Conservation (phyloP, 2,888 invertebrate species). For the Suillia variegata region DNA sequence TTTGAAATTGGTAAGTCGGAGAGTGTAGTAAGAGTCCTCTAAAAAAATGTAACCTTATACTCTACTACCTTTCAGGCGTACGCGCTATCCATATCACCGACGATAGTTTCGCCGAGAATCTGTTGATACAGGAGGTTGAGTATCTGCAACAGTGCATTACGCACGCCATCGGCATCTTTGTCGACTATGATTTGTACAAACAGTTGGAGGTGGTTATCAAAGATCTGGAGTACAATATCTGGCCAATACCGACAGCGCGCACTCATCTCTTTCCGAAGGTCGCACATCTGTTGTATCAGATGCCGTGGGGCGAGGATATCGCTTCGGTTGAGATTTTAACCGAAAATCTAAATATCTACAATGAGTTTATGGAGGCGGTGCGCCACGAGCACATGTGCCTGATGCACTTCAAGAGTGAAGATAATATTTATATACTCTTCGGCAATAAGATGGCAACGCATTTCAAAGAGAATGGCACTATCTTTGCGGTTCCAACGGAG, state of each 20-base stretch:
- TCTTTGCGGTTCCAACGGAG: constrained; percentile 57
- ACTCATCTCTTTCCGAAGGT: constrained; percentile 53
- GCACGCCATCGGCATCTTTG: constrained; percentile 56
- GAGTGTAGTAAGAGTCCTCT: neutral
- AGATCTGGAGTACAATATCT: constrained; percentile 59
- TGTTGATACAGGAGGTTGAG: constrained; percentile 58
- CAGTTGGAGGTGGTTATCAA: constrained; percentile 46
- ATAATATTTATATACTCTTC: constrained; percentile 56
- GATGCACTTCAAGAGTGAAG: constrained; percentile 57
- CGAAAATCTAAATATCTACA: constrained; percentile 52
- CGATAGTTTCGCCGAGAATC: constrained; percentile 48
- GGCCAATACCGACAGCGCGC: constrained; percentile 55
- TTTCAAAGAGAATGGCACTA: constrained; percentile 56
- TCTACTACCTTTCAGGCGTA: constrained; percentile 39
- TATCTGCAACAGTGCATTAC: constrained; percentile 57
- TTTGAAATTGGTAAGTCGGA: constrained; percentile 55
- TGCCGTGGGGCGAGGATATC: constrained; percentile 59
- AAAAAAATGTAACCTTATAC: neutral
- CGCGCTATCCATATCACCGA: constrained; percentile 52
- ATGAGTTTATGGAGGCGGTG: constrained; percentile 58
- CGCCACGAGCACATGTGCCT: constrained; percentile 57
- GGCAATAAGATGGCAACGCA: constrained; percentile 55
- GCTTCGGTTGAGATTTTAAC: constrained; percentile 60
- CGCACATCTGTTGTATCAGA: constrained; percentile 57
- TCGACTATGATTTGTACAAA: constrained; percentile 54